phyloP scores from a whole-genome alignment of 2,113 vertebrate species.

The Alligator sinensis region DNA sequence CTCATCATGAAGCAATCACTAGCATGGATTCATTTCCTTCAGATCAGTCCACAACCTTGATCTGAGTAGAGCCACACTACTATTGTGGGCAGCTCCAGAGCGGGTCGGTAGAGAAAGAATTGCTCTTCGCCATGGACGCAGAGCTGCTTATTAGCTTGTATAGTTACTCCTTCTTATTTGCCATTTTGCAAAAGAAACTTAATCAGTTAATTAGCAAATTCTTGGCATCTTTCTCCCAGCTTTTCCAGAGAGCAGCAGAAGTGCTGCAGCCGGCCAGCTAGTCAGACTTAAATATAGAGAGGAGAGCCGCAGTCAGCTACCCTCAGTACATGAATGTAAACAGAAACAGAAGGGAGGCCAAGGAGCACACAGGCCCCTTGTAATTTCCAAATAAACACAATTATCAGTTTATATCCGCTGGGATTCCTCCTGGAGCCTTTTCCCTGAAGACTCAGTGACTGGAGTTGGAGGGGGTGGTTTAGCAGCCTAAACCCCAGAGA shows the following conservation, averaged over 20 bases:
- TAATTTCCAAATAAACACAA: neutral
- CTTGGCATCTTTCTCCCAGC: neutral
- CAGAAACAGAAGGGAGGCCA: neutral
- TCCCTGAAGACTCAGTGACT: neutral
- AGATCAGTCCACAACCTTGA: neutral
- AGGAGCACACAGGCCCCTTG: neutral
- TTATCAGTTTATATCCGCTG: neutral
- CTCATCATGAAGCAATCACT: neutral
- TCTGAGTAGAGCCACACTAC: neutral
- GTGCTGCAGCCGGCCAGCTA: fast-evolving
- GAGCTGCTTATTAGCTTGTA: fast-evolving
- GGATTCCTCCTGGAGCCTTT: neutral
- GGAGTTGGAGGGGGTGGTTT: neutral
- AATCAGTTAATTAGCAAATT: fast-evolving
- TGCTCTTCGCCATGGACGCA: neutral
- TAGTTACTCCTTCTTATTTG: neutral
- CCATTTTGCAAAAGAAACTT: neutral
- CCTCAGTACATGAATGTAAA: neutral
- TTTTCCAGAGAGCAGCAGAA: neutral
- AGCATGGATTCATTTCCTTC: neutral
- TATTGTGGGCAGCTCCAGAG: fast-evolving
- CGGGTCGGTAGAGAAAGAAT: fast-evolving
- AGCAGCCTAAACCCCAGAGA: too few relatives aligned
- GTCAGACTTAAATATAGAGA: fast-evolving
- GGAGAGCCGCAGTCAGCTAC: neutral